phyloP scores from a whole-genome alignment of 2,113 vertebrate species.

The Lagopus leucura region DNA sequence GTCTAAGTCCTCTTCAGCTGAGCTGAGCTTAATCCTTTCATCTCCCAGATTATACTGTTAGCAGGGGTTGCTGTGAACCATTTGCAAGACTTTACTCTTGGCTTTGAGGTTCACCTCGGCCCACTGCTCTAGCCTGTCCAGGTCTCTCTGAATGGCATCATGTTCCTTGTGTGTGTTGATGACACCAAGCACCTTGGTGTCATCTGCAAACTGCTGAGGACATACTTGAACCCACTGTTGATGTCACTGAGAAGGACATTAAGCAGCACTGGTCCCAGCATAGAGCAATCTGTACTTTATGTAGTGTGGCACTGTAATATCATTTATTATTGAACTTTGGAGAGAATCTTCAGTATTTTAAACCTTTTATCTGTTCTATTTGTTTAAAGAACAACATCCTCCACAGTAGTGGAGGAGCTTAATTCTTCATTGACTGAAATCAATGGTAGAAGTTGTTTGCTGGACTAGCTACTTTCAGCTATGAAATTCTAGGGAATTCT shows the following conservation, averaged over 20 bases:
- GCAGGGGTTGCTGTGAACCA: not conserved
- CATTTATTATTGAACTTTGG: not conserved
- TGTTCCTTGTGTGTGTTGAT: not conserved
- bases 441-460: not conserved
- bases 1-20: not conserved
- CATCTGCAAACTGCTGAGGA: not conserved
- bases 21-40: not conserved
- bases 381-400: not conserved
- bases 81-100: not conserved
- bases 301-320: not conserved
- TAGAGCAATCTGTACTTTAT: not conserved
- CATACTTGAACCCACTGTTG: not conserved
- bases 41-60: too few relatives aligned
- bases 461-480: not conserved
- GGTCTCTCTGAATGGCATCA: not conserved
- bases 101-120: not conserved
- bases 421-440: fast-evolving
- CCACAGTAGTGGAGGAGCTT: not conserved
- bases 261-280: not conserved
- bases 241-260: not conserved
- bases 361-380: not conserved
- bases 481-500: not conserved
- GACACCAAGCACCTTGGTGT: not conserved
- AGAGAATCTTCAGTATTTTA: not conserved
- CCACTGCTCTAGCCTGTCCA: not conserved